These are phyloP conservation scores for Tortrix viridana DNA, from an alignment of 2,888 invertebrate genomes.

Conservation along the genomic window DNA sequence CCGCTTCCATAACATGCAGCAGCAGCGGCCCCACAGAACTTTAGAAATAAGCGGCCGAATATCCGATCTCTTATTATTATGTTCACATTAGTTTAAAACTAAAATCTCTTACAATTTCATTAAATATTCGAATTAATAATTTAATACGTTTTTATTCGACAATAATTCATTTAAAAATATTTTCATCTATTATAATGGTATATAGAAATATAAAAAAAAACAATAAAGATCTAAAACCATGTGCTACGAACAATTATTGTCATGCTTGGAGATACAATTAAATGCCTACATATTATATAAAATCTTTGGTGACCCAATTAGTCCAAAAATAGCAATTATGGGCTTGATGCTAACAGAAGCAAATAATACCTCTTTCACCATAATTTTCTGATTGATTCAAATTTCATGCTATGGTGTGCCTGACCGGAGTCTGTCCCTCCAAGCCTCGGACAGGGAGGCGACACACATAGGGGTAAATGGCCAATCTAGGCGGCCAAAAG, in stretches of 20 bases:
- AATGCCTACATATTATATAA: constrained; percentile 42
- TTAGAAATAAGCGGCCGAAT: no score
- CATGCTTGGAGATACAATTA: constrained; percentile 56
- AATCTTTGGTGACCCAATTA: constrained; percentile 55
- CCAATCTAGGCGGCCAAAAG: no score
- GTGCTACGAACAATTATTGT: constrained; percentile 75
- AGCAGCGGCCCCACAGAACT: no score
- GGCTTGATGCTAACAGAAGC: neutral
- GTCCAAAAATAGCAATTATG: constrained; percentile 27
- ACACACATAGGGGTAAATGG: no score
- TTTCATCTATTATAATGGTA: constrained; percentile 44
- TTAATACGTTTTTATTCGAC: constrained; percentile 39
- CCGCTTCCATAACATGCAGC: no score
- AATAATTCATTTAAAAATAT: constrained; percentile 35
- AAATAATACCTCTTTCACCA: neutral
- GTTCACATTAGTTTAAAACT: constrained; percentile 1
- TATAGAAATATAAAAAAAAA: constrained; percentile 52
- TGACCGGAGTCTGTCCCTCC: no score
- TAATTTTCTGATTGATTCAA: no score
- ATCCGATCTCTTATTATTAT: no score
- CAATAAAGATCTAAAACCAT: constrained; percentile 51
- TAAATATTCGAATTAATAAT: constrained; percentile 37
- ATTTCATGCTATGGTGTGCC: no score
- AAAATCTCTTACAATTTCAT: constrained; percentile 19
- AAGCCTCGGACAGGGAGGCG: no score